Conservation (phyloP, 2,113 vertebrate genomes). For the Gymnocephalus cernua region DNA sequence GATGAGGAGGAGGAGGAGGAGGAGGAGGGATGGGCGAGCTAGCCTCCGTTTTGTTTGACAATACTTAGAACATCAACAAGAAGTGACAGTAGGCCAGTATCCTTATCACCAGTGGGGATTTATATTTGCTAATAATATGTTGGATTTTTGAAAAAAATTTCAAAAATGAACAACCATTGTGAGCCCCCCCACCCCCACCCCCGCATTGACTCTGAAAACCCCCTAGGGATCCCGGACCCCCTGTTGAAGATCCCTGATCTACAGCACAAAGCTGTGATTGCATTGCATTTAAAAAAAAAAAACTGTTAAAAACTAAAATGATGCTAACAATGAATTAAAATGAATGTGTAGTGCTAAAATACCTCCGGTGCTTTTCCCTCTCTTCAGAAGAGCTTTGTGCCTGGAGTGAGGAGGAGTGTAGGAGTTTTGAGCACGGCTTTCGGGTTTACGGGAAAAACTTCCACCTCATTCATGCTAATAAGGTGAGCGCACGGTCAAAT, state of each 20-base stretch:
- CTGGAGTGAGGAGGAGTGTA: conserved; percentile 95
- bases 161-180: no score
- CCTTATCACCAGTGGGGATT: no score
- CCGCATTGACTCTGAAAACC: no score
- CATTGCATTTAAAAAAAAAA: neutral
- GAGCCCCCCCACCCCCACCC: no score
- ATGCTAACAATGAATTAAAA: neutral
- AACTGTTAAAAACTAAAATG: neutral
- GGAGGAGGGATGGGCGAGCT: no score
- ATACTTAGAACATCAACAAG: no score
- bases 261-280: neutral
- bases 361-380: accelerated
- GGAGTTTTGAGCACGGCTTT: conserved; percentile 95
- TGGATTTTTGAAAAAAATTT: no score
- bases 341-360: neutral
- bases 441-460: conserved; percentile 98
- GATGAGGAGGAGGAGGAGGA: no score
- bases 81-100: no score
- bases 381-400: conserved; percentile 90
- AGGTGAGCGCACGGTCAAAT: conserved; percentile 82
- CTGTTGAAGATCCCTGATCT: neutral
- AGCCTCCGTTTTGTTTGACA: no score
- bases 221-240: no score
- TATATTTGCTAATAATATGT: no score
- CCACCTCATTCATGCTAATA: conserved; percentile 97